phyloP scores from a whole-genome alignment of 2,113 vertebrate species.

The Nibea albiflora region DNA sequence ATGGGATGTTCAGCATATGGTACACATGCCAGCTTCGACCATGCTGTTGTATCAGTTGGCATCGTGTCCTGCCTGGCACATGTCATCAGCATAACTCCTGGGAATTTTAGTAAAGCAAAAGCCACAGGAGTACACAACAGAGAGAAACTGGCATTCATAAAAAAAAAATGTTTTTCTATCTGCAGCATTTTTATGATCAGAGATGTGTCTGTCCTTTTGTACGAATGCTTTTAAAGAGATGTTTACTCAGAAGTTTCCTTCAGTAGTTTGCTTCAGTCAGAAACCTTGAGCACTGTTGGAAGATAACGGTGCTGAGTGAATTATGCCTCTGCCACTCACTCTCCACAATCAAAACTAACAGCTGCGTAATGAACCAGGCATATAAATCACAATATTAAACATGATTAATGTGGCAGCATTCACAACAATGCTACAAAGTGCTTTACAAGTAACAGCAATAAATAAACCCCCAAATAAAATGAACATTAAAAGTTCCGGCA shows the following conservation, averaged over 20 bases:
- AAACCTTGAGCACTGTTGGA: conserved; percentile 58
- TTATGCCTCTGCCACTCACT: conserved; percentile 41
- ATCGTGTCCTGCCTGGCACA: conserved; percentile 18
- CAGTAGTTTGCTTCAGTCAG: conserved; percentile 7
- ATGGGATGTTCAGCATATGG: conserved; percentile 17
- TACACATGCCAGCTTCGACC: conserved; percentile 17
- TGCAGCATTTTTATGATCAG: conserved; percentile 1
- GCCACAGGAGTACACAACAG: conserved; percentile 1
- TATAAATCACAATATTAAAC: conserved; percentile 61
- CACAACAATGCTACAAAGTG: conserved; percentile 47
- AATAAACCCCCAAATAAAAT: conserved; percentile 45
- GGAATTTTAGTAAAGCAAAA: conserved; percentile 48
- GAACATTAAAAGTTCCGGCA: conserved; percentile 31
- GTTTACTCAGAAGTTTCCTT: not conserved
- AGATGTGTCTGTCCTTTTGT: not conserved
- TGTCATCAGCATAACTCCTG: conserved; percentile 12
- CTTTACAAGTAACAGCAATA: conserved; percentile 46
- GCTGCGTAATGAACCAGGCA: conserved; percentile 60
- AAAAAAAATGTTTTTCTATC: not conserved
- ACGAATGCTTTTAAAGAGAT: not conserved
- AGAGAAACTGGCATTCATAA: conserved; percentile 18
- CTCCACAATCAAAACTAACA: conserved; percentile 51
- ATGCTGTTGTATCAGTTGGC: conserved; percentile 26
- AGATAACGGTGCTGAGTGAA: conserved; percentile 52
- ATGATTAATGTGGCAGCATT: conserved; percentile 46